phyloP scores from a whole-genome alignment of 2,797 vertebrate species.

The Onychomys torridus region DNA sequence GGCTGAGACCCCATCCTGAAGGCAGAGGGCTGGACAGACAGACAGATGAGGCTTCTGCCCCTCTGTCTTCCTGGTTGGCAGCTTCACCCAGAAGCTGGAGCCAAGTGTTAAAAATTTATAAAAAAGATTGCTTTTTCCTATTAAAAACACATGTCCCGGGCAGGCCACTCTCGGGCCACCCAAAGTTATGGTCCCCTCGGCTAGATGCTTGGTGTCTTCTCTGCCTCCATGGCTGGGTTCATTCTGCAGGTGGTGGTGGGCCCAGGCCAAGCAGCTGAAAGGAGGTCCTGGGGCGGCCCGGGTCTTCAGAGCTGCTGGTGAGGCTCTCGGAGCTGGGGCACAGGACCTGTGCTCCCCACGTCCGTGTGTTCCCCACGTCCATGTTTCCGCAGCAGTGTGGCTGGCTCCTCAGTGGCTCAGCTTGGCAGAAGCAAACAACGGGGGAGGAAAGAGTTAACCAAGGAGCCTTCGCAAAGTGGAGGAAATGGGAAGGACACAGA shows the following conservation, averaged over 20 bases:
- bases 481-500: constrained; percentile 55
- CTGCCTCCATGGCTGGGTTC: constrained; percentile 40
- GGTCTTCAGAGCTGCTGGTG: constrained; percentile 82
- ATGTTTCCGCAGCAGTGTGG: constrained; percentile 84
- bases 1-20: neutral
- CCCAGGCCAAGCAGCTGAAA: constrained; percentile 79
- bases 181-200: constrained; percentile 68
- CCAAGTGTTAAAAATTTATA: constrained; percentile 73
- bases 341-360: constrained; percentile 73
- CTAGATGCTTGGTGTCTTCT: constrained; percentile 76
- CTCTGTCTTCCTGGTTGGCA: constrained; percentile 54
- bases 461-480: neutral
- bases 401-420: constrained; percentile 89
- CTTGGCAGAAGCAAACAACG: constrained; percentile 90
- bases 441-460: constrained; percentile 84
- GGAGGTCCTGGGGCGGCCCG: constrained; percentile 76
- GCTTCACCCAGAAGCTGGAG: constrained; percentile 69
- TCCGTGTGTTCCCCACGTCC: constrained; percentile 82
- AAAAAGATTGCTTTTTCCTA: constrained; percentile 65
- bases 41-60: neutral
- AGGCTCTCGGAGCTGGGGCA: neutral
- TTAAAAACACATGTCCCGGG: constrained; percentile 73
- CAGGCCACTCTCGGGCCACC: constrained; percentile 75
- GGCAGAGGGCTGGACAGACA: neutral
- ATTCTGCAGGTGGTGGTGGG: constrained; percentile 65